Evolutionary conservation across 2,113 vertebrate genomes (phyloP).

Genomic region (Serilophus lunatus): DNA sequence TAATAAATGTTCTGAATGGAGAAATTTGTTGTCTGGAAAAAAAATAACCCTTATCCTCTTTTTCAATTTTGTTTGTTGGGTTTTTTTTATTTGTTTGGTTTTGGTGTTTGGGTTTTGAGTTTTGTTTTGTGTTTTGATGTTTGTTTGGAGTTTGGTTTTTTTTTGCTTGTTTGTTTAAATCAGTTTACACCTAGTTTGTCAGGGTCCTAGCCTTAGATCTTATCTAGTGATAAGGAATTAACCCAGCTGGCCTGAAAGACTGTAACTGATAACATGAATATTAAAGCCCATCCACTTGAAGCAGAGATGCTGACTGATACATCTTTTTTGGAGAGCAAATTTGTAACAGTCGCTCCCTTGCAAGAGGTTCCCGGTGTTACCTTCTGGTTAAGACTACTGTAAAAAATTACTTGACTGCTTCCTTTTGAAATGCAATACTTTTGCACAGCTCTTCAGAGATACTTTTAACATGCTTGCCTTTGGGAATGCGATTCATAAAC

Average conservation of each 20-base stretch:
- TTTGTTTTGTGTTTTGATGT: too few species aligned
- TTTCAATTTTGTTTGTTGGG: neutral
- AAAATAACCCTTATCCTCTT: neutral
- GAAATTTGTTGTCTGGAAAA: neutral
- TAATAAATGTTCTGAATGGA: neutral
- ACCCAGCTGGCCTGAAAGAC: neutral
- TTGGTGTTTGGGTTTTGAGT: too few species aligned
- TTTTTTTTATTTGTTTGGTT: too few species aligned
- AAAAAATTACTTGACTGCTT: neutral
- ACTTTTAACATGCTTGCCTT: neutral
- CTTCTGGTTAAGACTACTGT: neutral
- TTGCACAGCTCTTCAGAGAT: neutral
- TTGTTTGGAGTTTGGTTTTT: neutral
- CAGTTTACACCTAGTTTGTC: neutral
- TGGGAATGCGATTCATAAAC: neutral
- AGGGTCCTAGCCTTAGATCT: neutral
- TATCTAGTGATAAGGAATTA: neutral
- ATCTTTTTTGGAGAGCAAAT: neutral
- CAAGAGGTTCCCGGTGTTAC: neutral
- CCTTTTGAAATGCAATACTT: neutral
- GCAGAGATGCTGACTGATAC: neutral
- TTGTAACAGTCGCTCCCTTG: neutral
- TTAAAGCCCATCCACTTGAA: neutral
- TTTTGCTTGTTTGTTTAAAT: neutral
- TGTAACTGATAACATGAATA: neutral